Evolutionary conservation across 2,888 invertebrate genomes (phyloP).

Genomic region (Nudaria mundana): DNA sequence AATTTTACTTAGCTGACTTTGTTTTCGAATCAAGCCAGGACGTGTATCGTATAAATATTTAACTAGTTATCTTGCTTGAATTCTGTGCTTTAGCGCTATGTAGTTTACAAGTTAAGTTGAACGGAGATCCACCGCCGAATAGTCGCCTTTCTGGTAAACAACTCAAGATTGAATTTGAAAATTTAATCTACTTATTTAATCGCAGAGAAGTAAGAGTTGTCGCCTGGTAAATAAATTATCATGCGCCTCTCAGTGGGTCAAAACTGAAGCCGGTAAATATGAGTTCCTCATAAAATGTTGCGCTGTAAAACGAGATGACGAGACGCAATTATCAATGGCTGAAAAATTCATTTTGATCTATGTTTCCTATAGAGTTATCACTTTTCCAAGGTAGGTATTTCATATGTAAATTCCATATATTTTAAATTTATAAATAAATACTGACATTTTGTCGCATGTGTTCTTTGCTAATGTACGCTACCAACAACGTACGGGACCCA

Average conservation of each 20-base stretch:
- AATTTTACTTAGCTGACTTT: conserved; percentile 37
- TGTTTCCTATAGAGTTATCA: too few relatives aligned
- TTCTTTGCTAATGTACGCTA: too few relatives aligned
- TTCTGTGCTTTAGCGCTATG: conserved; percentile 16
- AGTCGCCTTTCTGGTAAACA: conserved; percentile 81
- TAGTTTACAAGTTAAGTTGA: conserved; percentile 26
- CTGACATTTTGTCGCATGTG: too few relatives aligned
- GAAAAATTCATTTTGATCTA: neutral
- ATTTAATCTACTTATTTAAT: conserved; percentile 88
- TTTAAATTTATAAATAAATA: too few relatives aligned
- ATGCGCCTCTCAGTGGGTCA: conserved; percentile 37
- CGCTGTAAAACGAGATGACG: neutral
- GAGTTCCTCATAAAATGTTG: conserved; percentile 24
- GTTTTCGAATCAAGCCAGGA: too few relatives aligned
- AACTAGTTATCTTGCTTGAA: conserved; percentile 18
- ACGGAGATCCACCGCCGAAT: conserved; percentile 30
- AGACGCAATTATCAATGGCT: neutral
- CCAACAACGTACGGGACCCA: too few relatives aligned
- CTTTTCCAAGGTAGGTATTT: too few relatives aligned
- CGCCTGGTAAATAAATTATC: conserved; percentile 53
- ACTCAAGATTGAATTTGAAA: conserved; percentile 90
- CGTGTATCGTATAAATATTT: conserved; percentile 51
- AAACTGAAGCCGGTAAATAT: conserved; percentile 33
- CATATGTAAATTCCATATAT: too few relatives aligned
- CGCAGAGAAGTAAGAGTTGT: conserved; percentile 71